Evolutionary conservation across 1,140 invertebrate species (phyloP).

Genomic region (Atta colombica): DNA sequence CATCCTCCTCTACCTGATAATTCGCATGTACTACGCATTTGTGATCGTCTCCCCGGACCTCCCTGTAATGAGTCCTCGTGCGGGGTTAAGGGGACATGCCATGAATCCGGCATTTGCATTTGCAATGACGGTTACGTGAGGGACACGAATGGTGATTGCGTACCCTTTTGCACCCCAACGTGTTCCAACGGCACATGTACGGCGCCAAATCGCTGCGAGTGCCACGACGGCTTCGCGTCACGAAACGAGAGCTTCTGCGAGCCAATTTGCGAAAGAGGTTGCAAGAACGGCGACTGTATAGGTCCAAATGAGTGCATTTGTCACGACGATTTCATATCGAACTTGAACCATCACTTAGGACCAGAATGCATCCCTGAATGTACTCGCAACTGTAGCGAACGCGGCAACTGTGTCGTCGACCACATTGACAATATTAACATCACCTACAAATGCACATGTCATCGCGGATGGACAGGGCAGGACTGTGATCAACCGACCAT

Average conservation of each 20-base stretch:
- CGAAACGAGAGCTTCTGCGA: slow-evolving; percentile 51
- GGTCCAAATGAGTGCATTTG: slow-evolving; percentile 78
- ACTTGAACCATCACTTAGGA: neutral
- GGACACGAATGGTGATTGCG: slow-evolving; percentile 25
- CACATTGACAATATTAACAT: neutral
- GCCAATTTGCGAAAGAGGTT: slow-evolving; percentile 71
- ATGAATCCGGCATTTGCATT: slow-evolving; percentile 73
- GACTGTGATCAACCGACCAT: slow-evolving; percentile 61
- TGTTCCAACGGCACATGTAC: slow-evolving; percentile 77
- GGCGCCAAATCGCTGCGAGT: slow-evolving; percentile 75
- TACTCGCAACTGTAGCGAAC: slow-evolving; percentile 47
- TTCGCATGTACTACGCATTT: slow-evolving; percentile 60
- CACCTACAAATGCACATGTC: slow-evolving; percentile 63
- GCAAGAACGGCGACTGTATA: slow-evolving; percentile 77
- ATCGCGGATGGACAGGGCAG: slow-evolving; percentile 70
- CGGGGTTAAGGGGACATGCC: slow-evolving; percentile 72
- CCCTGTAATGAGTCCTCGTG: slow-evolving; percentile 71
- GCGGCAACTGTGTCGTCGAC: slow-evolving; percentile 53
- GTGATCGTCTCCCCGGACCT: slow-evolving; percentile 78
- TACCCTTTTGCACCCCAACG: slow-evolving; percentile 63
- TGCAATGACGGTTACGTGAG: slow-evolving; percentile 77
- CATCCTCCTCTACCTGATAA: slow-evolving; percentile 16
- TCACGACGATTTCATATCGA: slow-evolving; percentile 55
- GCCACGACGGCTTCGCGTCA: slow-evolving; percentile 65
- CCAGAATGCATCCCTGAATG: slow-evolving; percentile 67